Evolutionary conservation across 30 jellyfish, hydroid and myxozoan species (phyloP).

Genomic region (Turritopsis rubra): DNA sequence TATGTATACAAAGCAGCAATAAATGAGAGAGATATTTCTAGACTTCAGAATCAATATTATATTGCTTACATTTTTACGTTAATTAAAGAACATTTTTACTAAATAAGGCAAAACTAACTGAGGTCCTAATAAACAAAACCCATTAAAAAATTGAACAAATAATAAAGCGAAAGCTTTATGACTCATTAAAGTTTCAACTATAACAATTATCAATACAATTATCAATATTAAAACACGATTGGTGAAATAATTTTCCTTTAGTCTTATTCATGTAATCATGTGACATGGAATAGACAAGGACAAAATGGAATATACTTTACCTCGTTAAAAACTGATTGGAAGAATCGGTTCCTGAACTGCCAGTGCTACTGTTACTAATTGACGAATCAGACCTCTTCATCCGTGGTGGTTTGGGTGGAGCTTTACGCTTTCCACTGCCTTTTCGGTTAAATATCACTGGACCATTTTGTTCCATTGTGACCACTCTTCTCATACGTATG

Average conservation of each 20-base stretch:
- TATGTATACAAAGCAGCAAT: too few species aligned
- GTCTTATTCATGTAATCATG: too few species aligned
- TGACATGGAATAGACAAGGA: too few species aligned
- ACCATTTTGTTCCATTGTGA: constrained; percentile 9
- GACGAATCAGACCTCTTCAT: constrained; percentile 9
- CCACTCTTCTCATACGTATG: neutral
- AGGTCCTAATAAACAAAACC: neutral
- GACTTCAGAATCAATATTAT: too few species aligned
- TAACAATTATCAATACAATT: too few species aligned
- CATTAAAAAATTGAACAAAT: neutral
- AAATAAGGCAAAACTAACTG: neutral
- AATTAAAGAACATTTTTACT: too few species aligned
- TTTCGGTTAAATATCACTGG: constrained; percentile 9
- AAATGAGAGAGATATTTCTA: too few species aligned
- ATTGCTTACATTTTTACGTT: too few species aligned
- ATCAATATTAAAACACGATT: too few species aligned
- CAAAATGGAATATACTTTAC: too few species aligned
- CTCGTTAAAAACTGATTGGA: neutral
- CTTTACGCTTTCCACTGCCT: constrained; percentile 27
- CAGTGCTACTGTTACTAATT: constrained; percentile 5
- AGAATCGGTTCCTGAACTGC: neutral
- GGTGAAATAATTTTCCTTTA: too few species aligned
- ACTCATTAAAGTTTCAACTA: too few species aligned
- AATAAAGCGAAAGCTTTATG: neutral
- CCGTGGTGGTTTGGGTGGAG: constrained; percentile 46